These are phyloP conservation scores for Volucella bombylans DNA, from an alignment of 2,888 invertebrate species.

Conservation along the genomic window DNA sequence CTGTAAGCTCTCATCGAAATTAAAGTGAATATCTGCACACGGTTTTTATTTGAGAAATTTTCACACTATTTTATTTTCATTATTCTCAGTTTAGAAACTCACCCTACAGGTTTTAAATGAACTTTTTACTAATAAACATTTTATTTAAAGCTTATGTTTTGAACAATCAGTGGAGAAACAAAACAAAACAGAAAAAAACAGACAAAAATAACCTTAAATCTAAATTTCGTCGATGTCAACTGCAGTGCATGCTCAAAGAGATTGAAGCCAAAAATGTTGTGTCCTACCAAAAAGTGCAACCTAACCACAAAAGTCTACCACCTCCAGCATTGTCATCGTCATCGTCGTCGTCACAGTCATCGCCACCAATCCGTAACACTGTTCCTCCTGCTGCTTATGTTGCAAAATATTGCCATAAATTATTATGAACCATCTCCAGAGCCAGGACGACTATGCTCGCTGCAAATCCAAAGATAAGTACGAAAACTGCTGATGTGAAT, in stretches of 20 bases:
- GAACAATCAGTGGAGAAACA: slow-evolving; percentile 25
- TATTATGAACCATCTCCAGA: slow-evolving; percentile 78
- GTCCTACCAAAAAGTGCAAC: slow-evolving; percentile 64
- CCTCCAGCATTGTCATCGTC: slow-evolving; percentile 11
- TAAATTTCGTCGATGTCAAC: slow-evolving; percentile 51
- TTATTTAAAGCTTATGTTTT: background rate
- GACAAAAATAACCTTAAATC: slow-evolving; percentile 43
- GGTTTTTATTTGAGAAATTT: no score
- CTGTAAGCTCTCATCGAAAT: no score
- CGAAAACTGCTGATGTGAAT: slow-evolving; percentile 84
- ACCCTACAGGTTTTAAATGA: no score
- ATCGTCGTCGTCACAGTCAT: slow-evolving; percentile 14
- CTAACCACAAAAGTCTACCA: slow-evolving; percentile 59
- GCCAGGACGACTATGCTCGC: slow-evolving; percentile 78
- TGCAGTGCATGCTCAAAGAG: slow-evolving; percentile 43
- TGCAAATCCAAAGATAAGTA: slow-evolving; percentile 83
- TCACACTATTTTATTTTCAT: no score
- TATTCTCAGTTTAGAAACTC: no score
- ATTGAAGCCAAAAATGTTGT: slow-evolving; percentile 59
- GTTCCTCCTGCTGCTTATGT: slow-evolving; percentile 64
- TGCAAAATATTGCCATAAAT: slow-evolving; percentile 76
- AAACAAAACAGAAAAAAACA: slow-evolving; percentile 3
- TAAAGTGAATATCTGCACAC: no score
- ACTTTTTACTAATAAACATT: background rate
- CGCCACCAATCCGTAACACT: slow-evolving; percentile 64